These are phyloP conservation scores for Clarias magur DNA, from an alignment of 2,113 vertebrate species.

Conservation along the genomic window DNA sequence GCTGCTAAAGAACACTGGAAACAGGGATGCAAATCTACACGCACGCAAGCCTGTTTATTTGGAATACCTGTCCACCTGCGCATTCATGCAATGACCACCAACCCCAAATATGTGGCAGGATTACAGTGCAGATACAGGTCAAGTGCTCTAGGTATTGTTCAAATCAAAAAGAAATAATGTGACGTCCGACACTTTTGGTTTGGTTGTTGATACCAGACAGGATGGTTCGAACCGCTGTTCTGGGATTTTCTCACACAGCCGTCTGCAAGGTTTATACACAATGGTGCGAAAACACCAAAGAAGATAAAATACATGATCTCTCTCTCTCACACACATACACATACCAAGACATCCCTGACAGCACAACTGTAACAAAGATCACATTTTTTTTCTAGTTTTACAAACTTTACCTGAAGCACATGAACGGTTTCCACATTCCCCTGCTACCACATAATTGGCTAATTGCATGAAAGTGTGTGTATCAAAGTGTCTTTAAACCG, in stretches of 20 bases:
- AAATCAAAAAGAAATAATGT: neutral
- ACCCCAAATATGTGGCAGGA: neutral
- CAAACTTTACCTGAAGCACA: neutral
- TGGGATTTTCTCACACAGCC: neutral
- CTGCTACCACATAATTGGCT: neutral
- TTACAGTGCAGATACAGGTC: neutral
- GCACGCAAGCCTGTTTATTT: neutral
- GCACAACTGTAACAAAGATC: neutral
- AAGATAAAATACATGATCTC: neutral
- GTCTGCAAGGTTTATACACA: neutral
- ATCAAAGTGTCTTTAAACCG: neutral
- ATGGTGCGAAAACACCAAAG: neutral
- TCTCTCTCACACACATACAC: too few relatives aligned
- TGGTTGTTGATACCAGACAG: neutral
- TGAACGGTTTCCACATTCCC: neutral
- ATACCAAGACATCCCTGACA: neutral
- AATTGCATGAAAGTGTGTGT: neutral
- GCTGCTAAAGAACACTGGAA: neutral
- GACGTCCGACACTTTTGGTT: neutral
- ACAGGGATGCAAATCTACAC: neutral
- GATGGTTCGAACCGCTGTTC: neutral
- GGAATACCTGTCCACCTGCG: neutral
- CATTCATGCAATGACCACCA: neutral
- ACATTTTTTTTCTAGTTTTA: neutral
- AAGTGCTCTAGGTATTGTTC: neutral